Percentiles rank a stretch among this genome's conserved stretches.
phyloP scores from a whole-genome alignment of 2,797 vertebrate genomes.

The Darevskia mixta region DNA sequence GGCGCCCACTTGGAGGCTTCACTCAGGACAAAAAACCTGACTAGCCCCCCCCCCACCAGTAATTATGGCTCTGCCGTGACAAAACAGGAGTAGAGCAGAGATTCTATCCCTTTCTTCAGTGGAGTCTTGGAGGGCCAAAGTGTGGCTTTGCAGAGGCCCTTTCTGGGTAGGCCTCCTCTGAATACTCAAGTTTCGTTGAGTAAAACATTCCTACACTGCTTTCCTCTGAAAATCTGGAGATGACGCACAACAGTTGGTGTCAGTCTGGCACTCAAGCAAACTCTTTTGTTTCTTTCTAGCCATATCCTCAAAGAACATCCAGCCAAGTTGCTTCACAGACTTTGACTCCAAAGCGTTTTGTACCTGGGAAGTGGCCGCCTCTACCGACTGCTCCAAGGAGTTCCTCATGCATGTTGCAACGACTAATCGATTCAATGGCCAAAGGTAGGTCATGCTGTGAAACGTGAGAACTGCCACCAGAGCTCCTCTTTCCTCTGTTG shows the following conservation, averaged over 20 bases:
- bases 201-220: no score
- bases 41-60: no score
- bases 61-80: no score
- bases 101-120: no score
- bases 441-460: not conserved
- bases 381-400: slow-evolving; percentile 65
- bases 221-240: no score
- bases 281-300: slow-evolving; percentile 57
- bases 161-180: not conserved
- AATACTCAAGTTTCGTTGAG: not conserved
- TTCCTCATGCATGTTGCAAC: slow-evolving; percentile 63
- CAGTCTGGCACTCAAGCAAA: not conserved
- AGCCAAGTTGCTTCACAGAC: slow-evolving; percentile 70
- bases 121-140: not conserved
- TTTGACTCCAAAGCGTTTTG: slow-evolving; percentile 65
- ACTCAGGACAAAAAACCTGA: no score
- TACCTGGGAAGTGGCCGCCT: slow-evolving; percentile 66
- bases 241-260: not conserved
- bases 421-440: accelerated
- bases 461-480: not conserved
- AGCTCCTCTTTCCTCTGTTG: not conserved
- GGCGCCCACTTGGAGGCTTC: no score
- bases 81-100: no score
- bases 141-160: not conserved
- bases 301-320: not conserved